Conservation (phyloP, 2,797 vertebrate genomes). For the Halcyon smyrnensis region DNA sequence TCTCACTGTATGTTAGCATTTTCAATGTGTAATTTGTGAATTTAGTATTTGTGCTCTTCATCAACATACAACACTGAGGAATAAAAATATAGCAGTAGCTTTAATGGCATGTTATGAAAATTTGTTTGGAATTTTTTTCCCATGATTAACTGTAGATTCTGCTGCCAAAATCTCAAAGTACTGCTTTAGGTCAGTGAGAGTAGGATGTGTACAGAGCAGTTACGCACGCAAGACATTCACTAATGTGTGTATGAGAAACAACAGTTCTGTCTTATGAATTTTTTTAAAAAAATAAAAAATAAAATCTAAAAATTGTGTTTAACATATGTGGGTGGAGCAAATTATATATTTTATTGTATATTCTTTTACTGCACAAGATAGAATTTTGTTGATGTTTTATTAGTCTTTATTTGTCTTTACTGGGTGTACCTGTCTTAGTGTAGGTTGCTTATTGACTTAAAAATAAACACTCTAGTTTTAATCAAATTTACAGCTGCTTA, state of each 20-base stretch:
- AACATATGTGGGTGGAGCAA: background rate
- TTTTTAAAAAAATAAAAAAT: too few species aligned
- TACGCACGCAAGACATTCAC: background rate
- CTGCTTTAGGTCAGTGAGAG: background rate
- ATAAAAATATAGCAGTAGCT: background rate
- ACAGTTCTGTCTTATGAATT: background rate
- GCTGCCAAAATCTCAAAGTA: background rate
- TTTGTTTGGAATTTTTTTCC: background rate
- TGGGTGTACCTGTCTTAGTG: background rate
- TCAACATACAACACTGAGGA: background rate
- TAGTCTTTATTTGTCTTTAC: background rate
- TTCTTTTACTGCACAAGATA: background rate
- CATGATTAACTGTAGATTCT: background rate
- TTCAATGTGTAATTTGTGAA: background rate
- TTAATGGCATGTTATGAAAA: background rate
- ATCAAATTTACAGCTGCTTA: background rate
- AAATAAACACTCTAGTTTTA: background rate
- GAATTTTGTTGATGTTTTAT: background rate
- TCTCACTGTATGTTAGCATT: background rate
- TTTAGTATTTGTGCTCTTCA: background rate
- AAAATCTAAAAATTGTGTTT: background rate
- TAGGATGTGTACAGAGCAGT: background rate
- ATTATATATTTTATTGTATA: background rate
- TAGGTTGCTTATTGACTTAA: background rate
- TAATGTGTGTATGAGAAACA: background rate